phyloP scores from a whole-genome alignment of 2,888 invertebrate species.

The Carabus problematicus region DNA sequence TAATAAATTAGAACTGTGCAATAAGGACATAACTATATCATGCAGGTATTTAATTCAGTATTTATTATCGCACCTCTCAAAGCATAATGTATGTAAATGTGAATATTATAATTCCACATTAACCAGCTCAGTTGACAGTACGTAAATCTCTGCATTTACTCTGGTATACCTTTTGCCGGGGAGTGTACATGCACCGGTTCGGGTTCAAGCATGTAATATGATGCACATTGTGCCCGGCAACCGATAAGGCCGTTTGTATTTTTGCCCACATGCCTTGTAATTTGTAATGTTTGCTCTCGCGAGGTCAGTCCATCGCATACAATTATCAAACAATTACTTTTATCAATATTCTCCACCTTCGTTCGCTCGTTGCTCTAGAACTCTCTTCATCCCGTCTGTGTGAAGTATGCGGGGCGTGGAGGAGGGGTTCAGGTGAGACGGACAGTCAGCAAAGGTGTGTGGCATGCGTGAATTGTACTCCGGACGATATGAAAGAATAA shows the following conservation, averaged over 20 bases:
- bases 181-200: no score
- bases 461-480: neutral
- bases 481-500: slow-evolving; percentile 2
- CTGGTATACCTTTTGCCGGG: no score
- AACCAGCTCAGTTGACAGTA: no score
- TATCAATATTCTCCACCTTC: slow-evolving; percentile 55
- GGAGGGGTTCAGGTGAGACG: neutral
- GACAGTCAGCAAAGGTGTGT: slow-evolving; percentile 9
- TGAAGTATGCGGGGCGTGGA: neutral
- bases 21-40: no score
- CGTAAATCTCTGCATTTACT: no score
- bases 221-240: slow-evolving; percentile 5
- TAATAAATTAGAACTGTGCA: no score
- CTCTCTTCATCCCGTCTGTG: slow-evolving; percentile 9
- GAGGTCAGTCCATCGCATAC: slow-evolving; percentile 54
- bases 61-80: no score
- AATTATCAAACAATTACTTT: slow-evolving; percentile 60
- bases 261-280: slow-evolving; percentile 46
- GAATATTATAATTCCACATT: no score
- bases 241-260: slow-evolving; percentile 31
- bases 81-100: no score
- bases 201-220: neutral
- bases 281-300: slow-evolving; percentile 57
- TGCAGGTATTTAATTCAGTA: no score
- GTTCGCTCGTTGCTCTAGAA: slow-evolving; percentile 17